Evolutionary conservation across 2,888 invertebrate genomes (phyloP).

Genomic region (Cartodere bifasciata): DNA sequence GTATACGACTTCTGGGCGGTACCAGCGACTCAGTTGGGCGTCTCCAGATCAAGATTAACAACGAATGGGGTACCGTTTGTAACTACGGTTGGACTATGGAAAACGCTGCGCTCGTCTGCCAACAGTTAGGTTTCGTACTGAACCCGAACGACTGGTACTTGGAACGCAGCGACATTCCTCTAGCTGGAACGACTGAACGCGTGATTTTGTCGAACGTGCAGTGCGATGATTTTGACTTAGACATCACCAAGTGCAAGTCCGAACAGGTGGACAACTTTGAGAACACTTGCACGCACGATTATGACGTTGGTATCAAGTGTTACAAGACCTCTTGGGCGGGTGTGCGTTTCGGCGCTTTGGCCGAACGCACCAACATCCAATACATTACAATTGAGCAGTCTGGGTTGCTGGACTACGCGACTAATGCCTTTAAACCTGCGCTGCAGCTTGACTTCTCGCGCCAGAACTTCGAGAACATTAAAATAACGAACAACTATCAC

Average conservation of each 20-base stretch:
- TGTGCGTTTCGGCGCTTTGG: conserved; percentile 74
- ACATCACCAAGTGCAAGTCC: conserved; percentile 75
- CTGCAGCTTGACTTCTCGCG: conserved; percentile 77
- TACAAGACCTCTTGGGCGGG: conserved; percentile 93
- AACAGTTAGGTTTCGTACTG: conserved; percentile 83
- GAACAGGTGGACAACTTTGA: conserved; percentile 70
- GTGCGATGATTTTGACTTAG: conserved; percentile 82
- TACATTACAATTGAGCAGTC: conserved; percentile 83
- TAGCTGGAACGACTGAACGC: conserved; percentile 61
- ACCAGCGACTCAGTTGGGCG: conserved; percentile 74
- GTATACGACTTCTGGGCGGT: conserved; percentile 73
- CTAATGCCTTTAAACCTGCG: conserved; percentile 77
- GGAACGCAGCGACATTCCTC: conserved; percentile 69
- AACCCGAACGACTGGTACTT: conserved; percentile 88
- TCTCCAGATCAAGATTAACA: conserved; percentile 69
- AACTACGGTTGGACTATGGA: conserved; percentile 89
- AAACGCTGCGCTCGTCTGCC: conserved; percentile 87
- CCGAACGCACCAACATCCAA: conserved; percentile 77
- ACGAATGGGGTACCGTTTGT: conserved; percentile 95
- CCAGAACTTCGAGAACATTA: conserved; percentile 70
- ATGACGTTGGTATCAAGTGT: conserved; percentile 80
- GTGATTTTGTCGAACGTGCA: conserved; percentile 76
- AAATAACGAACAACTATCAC: conserved; percentile 73
- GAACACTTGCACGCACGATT: conserved; percentile 75
- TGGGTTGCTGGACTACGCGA: conserved; percentile 86